Percentiles rank a stretch among this genome's conserved stretches.
Evolutionary conservation across 2,888 invertebrate species (phyloP).

Genomic region (Drosophila austrosaltans): DNA sequence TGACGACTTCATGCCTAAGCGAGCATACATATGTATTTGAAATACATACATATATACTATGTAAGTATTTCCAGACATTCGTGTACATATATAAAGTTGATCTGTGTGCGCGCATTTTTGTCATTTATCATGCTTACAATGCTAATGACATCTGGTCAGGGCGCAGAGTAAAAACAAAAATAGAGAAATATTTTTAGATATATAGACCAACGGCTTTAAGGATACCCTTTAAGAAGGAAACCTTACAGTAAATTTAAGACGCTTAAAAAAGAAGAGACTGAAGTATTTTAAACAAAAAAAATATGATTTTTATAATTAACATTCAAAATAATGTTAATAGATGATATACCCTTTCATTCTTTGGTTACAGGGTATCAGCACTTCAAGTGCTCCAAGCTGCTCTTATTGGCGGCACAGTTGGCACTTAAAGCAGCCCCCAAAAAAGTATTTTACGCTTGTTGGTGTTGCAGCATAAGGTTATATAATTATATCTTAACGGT

Average conservation of each 20-base stretch:
- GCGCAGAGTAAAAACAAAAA: slow-evolving; percentile 28
- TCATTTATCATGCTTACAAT: slow-evolving; percentile 77
- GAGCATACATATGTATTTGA: background rate
- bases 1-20: slow-evolving; percentile 70
- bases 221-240: background rate
- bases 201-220: background rate
- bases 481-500: slow-evolving; percentile 68
- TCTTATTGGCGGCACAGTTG: slow-evolving; percentile 32
- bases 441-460: slow-evolving; percentile 42
- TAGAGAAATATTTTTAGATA: too few relatives aligned
- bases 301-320: too few relatives aligned
- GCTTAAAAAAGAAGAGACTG: too few relatives aligned
- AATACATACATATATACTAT: slow-evolving; percentile 15
- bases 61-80: slow-evolving; percentile 9
- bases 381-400: slow-evolving; percentile 54
- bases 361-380: slow-evolving; percentile 21
- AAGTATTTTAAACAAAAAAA: too few relatives aligned
- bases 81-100: slow-evolving; percentile 27
- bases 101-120: slow-evolving; percentile 54
- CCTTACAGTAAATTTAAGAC: too few relatives aligned
- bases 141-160: slow-evolving; percentile 70
- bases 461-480: slow-evolving; percentile 57
- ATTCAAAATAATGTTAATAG: too few relatives aligned
- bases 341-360: background rate
- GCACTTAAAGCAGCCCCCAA: slow-evolving; percentile 41